These are phyloP conservation scores for Plagiodera versicolora DNA, from an alignment of 2,888 invertebrate genomes.

Conservation along the genomic window DNA sequence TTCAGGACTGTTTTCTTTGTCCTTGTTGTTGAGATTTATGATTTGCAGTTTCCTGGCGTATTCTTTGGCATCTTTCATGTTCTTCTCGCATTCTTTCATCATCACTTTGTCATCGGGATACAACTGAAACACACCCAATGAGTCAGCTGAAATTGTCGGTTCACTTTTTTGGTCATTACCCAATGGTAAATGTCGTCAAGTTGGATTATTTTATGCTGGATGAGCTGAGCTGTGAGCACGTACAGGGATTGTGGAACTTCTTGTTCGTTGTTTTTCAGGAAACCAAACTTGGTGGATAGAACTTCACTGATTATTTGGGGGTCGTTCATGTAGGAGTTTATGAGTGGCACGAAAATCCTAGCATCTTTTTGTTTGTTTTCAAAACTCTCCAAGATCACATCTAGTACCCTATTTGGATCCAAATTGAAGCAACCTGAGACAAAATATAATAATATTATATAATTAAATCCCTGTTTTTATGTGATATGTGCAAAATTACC, in stretches of 20 bases:
- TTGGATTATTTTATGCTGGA: slow-evolving; percentile 84
- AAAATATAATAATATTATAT: not conserved
- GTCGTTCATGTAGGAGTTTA: slow-evolving; percentile 87
- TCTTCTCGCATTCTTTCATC: slow-evolving; percentile 78
- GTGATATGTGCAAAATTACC: too few relatives aligned
- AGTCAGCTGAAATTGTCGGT: not conserved
- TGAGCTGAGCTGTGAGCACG: slow-evolving; percentile 83
- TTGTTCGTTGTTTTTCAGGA: slow-evolving; percentile 67
- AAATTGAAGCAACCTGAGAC: slow-evolving; percentile 94
- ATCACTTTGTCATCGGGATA: slow-evolving; percentile 84
- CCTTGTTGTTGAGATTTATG: slow-evolving; percentile 79
- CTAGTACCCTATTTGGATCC: slow-evolving; percentile 96
- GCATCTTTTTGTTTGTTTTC: slow-evolving; percentile 82
- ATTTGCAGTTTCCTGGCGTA: slow-evolving; percentile 85
- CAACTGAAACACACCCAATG: slow-evolving; percentile 60
- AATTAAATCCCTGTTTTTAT: too few relatives aligned
- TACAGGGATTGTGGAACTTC: slow-evolving; percentile 83
- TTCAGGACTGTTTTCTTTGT: slow-evolving; percentile 70
- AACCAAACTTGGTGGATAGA: slow-evolving; percentile 86
- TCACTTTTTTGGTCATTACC: slow-evolving; percentile 60
- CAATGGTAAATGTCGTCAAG: slow-evolving; percentile 89
- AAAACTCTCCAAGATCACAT: slow-evolving; percentile 95
- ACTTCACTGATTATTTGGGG: slow-evolving; percentile 89
- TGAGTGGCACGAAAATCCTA: slow-evolving; percentile 81
- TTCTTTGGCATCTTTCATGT: slow-evolving; percentile 80